Percentiles rank a stretch among this genome's conserved stretches.
phyloP scores from a whole-genome alignment of 2,888 invertebrate species.

The Podabrus alpinus region DNA sequence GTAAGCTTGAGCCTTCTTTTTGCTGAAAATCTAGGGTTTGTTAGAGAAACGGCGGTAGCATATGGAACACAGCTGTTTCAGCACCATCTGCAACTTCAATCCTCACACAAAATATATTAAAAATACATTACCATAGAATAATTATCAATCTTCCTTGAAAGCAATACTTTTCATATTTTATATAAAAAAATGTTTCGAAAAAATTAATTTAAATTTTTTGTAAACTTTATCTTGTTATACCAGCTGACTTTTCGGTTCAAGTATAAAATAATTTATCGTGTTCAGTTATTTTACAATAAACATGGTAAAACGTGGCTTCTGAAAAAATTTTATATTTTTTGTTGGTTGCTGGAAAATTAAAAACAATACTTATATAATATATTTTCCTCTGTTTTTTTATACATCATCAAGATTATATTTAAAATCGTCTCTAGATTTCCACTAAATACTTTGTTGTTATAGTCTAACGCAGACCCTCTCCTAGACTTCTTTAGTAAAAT shows the following conservation, averaged over 20 bases:
- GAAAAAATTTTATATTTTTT: neutral
- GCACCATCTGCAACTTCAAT: constrained; percentile 45
- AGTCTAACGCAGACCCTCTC: no score
- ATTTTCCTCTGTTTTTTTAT: no score
- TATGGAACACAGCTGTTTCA: constrained; percentile 42
- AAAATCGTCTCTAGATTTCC: no score
- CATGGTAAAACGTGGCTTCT: neutral
- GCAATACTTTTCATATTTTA: neutral
- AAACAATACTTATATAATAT: no score
- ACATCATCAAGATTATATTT: no score
- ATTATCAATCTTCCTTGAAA: constrained; percentile 36
- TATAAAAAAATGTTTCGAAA: neutral
- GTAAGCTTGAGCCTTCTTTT: constrained; percentile 16
- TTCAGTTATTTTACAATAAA: neutral
- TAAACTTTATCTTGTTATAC: neutral
- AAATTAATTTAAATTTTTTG: neutral
- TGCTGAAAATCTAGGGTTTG: constrained; percentile 23
- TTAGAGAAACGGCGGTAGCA: constrained; percentile 39
- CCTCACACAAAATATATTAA: constrained; percentile 51
- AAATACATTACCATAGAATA: constrained; percentile 50
- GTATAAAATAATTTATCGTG: neutral
- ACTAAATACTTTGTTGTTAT: no score
- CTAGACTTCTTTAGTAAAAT: no score
- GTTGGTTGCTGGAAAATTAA: neutral
- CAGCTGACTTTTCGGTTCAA: neutral